phyloP scores from a whole-genome alignment of 2,113 vertebrate genomes.

The Sinocyclocheilus anshuiensis region DNA sequence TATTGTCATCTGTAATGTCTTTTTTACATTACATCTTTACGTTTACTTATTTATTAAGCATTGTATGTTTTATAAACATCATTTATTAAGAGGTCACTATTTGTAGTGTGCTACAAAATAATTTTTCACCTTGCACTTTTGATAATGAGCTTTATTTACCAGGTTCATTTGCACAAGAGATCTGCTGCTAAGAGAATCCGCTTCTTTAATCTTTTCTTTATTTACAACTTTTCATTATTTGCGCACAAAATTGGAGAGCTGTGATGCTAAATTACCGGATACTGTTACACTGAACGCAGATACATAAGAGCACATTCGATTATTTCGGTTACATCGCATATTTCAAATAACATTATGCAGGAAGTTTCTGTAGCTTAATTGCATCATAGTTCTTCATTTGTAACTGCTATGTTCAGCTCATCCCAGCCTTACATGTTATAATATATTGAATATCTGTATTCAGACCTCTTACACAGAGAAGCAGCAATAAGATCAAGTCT shows the following conservation, averaged over 20 bases:
- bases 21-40: conserved; percentile 24
- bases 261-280: not conserved
- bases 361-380: not conserved
- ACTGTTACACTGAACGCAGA: not conserved
- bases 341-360: not conserved
- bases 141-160: conserved; percentile 25
- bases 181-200: conserved; percentile 10
- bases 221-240: not conserved
- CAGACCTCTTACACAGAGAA: not conserved
- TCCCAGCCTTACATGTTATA: not conserved
- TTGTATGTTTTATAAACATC: conserved; percentile 41
- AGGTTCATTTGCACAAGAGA: conserved; percentile 16
- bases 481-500: not conserved
- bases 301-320: conserved; percentile 5
- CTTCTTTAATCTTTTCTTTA: not conserved
- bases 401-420: conserved; percentile 23
- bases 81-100: conserved; percentile 1
- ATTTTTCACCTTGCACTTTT: conserved; percentile 44
- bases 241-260: not conserved
- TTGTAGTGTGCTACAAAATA: conserved; percentile 8
- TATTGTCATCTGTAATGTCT: conserved; percentile 7
- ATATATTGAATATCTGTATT: conserved; percentile 18
- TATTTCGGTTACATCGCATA: not conserved
- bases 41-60: conserved; percentile 36
- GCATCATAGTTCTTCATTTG: not conserved